These are phyloP conservation scores for Erythrolamprus reginae DNA, from an alignment of 2,113 vertebrate species.

Conservation along the genomic window DNA sequence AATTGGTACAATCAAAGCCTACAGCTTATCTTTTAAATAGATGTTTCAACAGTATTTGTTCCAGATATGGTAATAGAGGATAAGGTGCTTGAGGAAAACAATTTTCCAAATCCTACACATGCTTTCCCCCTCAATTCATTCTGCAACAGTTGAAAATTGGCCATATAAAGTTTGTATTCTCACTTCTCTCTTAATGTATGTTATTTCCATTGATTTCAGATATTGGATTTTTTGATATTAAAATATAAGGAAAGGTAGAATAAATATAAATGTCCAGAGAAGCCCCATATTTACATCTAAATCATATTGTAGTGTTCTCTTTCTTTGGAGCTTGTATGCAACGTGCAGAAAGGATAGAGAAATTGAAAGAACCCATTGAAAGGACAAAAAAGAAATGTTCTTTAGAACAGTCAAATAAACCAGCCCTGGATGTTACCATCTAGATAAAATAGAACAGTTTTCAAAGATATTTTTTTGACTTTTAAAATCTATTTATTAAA, in stretches of 20 bases:
- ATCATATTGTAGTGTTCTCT: background rate
- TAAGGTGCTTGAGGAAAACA: constrained; percentile 19
- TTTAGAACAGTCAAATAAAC: constrained; percentile 5
- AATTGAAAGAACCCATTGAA: constrained; percentile 18
- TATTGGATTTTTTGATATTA: constrained; percentile 21
- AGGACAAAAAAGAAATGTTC: constrained; percentile 22
- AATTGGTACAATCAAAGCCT: background rate
- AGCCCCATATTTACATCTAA: background rate
- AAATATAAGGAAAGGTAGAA: constrained; percentile 31
- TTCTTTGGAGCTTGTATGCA: background rate
- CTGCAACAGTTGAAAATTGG: constrained; percentile 31
- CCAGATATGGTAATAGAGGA: constrained; percentile 28
- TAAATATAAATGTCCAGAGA: background rate
- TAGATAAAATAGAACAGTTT: background rate
- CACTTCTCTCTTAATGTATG: constrained; percentile 5
- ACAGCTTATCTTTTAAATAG: constrained; percentile 12
- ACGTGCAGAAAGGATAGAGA: background rate
- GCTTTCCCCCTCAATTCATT: constrained; percentile 30
- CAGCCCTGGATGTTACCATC: background rate
- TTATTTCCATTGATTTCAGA: constrained; percentile 7
- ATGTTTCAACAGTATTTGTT: constrained; percentile 27
- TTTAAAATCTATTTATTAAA: background rate
- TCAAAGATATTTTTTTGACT: background rate
- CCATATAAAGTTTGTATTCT: constrained; percentile 36
- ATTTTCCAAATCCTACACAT: constrained; percentile 42